Evolutionary conservation across 2,797 vertebrate species (phyloP).

Genomic region (Helostoma temminkii): DNA sequence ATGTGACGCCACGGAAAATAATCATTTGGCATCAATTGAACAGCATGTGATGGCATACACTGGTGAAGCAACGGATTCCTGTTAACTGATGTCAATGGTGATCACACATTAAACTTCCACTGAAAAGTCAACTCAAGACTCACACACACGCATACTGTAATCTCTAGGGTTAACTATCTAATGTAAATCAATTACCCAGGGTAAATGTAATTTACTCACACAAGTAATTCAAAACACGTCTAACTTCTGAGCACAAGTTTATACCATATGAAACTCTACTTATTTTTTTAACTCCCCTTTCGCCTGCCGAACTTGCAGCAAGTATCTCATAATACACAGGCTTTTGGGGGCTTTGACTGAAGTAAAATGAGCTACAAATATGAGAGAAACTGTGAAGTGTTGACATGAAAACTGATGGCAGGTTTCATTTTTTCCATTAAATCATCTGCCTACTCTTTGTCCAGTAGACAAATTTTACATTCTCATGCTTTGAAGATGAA

Average conservation of each 20-base stretch:
- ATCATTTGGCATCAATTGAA: background rate
- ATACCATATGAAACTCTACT: background rate
- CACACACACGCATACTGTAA: conserved; percentile 7
- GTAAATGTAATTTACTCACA: conserved; percentile 1
- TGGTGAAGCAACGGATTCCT: background rate
- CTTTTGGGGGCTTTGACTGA: background rate
- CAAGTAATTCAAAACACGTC: conserved; percentile 20
- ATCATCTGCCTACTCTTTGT: background rate
- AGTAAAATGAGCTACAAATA: background rate
- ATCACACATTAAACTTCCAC: conserved; percentile 18
- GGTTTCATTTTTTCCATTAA: no score
- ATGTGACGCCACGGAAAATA: conserved; percentile 4
- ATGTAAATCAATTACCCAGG: conserved; percentile 27
- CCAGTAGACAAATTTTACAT: background rate
- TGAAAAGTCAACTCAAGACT: conserved; percentile 2
- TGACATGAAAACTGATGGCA: background rate
- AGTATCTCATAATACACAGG: background rate
- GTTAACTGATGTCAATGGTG: background rate
- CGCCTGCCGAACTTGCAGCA: no score
- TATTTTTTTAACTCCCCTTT: conserved; percentile 8
- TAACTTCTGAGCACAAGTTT: conserved; percentile 16
- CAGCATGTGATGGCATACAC: conserved; percentile 15
- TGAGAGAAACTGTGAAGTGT: background rate
- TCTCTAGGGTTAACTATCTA: conserved; percentile 5
- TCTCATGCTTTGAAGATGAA: conserved; percentile 5